Evolutionary conservation across 2,113 vertebrate species (phyloP), one percentile per base, ranked within the genome.

Genomic region (Edolisoma coerulescens): DNA sequence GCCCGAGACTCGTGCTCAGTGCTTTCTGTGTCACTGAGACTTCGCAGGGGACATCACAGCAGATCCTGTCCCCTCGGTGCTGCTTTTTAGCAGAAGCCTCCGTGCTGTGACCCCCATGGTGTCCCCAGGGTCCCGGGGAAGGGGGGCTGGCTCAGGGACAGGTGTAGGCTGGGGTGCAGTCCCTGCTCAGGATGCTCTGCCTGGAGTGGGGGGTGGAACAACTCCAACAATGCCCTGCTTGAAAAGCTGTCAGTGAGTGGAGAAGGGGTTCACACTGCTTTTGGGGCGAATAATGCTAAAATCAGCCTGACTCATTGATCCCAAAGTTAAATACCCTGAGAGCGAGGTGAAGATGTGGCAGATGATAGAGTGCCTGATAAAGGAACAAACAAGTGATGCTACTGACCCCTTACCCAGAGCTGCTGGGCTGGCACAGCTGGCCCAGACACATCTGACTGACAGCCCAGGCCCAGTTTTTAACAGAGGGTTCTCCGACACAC

Each of bases 91-190:
- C 41, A 47, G 56, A 22, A 47, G 23, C 27, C 35, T 75, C 60
- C 1, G 8, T 32, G 50, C 50, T 1, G 1, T 24, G 28, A 4
- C 39, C 52, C 22, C 53, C 0, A 0, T 22, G 47, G 30, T 54
- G 47, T 10, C 53, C 28, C 78, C 39, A 35, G 74, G 15, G 28
- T 59, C 42, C 11, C 4, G 2, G 44, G 44, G 21, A 33, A 33
- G 18, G 4, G 37, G 37, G 41, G 9, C 68, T 59, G 52, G 22
- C 52, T 44, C 52, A 20, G 60, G 60, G 32, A 35, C 42, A 32
- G 35, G 42, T 4, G 5, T 22, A 44, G 61, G 32, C 44, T 52
- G 71, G 32, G 26, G 16, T 52, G 54, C 54, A 42, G 24, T 2
- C 32, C 67, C 67, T 71, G 80, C 67, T 44, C 67, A 71, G 67